These are phyloP conservation scores for Frankliniella intonsa DNA, from an alignment of 2,888 invertebrate species.

Conservation along the genomic window DNA sequence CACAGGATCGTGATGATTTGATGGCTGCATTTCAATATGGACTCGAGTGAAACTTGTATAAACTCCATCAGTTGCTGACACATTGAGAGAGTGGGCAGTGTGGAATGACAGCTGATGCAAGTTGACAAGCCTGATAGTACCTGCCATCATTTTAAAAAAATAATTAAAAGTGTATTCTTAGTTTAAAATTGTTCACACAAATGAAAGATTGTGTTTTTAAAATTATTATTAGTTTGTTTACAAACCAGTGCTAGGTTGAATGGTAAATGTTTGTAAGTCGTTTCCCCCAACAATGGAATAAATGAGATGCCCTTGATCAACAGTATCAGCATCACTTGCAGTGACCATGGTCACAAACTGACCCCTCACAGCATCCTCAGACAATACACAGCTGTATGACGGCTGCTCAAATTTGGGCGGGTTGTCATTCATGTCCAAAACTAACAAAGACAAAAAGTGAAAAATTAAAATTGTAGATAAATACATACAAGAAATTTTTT, in stretches of 20 bases:
- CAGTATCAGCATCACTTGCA: slow-evolving; percentile 81
- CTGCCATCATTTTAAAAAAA: slow-evolving; percentile 41
- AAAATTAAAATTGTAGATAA: slow-evolving; percentile 26
- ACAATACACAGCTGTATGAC: slow-evolving; percentile 71
- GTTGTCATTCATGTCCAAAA: slow-evolving; percentile 87
- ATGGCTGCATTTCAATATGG: slow-evolving; percentile 70
- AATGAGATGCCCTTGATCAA: slow-evolving; percentile 66
- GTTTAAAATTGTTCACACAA: background rate
- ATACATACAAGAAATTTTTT: background rate
- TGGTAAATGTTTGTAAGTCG: slow-evolving; percentile 67
- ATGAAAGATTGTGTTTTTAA: slow-evolving; percentile 24
- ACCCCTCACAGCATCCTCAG: slow-evolving; percentile 75
- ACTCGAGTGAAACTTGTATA: slow-evolving; percentile 83
- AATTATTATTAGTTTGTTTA: background rate
- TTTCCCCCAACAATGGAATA: slow-evolving; percentile 82
- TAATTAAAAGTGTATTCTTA: background rate
- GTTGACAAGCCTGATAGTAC: slow-evolving; percentile 66
- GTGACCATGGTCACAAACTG: slow-evolving; percentile 83
- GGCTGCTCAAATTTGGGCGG: slow-evolving; percentile 79
- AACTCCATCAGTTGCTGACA: slow-evolving; percentile 93
- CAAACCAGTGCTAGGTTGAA: slow-evolving; percentile 54
- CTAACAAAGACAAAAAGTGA: slow-evolving; percentile 46
- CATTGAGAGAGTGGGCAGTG: slow-evolving; percentile 69
- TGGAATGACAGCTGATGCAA: slow-evolving; percentile 67
- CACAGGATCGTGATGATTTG: slow-evolving; percentile 72